phyloP scores from a whole-genome alignment of 2,113 vertebrate species.

The Brachionichthys hirsutus region DNA sequence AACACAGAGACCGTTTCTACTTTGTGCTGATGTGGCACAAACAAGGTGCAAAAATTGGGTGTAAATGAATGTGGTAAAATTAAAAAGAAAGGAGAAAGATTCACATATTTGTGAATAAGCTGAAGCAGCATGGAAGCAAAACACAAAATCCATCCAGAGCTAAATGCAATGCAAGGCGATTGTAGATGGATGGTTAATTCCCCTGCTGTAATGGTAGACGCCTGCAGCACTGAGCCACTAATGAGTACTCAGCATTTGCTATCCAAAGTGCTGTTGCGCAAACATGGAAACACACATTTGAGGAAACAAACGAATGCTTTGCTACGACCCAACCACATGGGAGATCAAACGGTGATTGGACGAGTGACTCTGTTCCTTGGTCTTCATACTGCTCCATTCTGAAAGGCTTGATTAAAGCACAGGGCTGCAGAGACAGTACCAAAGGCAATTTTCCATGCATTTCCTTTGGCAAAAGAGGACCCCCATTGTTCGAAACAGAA shows the following conservation, averaged over 20 bases:
- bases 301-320: conserved; percentile 22
- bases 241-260: conserved; percentile 30
- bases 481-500: conserved; percentile 66
- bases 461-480: conserved; percentile 57
- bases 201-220: neutral
- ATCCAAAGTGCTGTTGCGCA: conserved; percentile 1
- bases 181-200: conserved; percentile 1
- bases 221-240: conserved; percentile 20
- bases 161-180: conserved; percentile 3
- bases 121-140: neutral
- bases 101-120: no score
- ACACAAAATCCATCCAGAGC: neutral
- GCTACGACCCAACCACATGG: conserved; percentile 34
- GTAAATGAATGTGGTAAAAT: no score
- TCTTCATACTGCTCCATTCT: conserved; percentile 28
- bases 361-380: conserved; percentile 34
- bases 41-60: neutral
- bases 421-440: conserved; percentile 68
- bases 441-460: conserved; percentile 69
- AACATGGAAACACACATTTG: neutral
- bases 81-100: no score
- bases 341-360: conserved; percentile 62
- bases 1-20: conserved; percentile 44
- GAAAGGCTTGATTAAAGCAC: conserved; percentile 74
- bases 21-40: conserved; percentile 40